Evolutionary conservation across 2,888 invertebrate species (phyloP), one percentile per base, ranked within the genome.

Genomic region (Megamerina dolium): DNA sequence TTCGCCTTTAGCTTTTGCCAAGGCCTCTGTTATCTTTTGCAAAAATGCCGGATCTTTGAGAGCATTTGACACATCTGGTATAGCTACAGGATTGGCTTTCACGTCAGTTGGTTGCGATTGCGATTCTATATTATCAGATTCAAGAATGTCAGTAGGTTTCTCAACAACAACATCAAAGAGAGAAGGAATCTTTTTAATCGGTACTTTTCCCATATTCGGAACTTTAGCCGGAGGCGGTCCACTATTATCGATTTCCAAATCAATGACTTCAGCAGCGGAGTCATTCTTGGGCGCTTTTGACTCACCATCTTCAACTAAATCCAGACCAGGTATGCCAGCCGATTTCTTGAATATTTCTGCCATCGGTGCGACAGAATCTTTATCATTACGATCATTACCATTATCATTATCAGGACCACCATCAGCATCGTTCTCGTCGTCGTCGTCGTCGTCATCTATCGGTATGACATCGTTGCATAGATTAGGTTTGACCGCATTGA

Each of bases 301-400:
- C 4, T 50, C 50, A 29, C 71, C 48, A 31, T 74, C 73, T 46
- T 52, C 60, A 4, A 83, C 80, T 46, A 85, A 74, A 74, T 86
- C 85, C 44, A 86, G 73, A 1, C 86, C 86, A 9, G 86, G 86
- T 59, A 86, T 86, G 31, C 79, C 81, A 30, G 58, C 65, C 10
- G 45, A 55, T 45, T 61, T 59, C 41, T 63, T 63, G 37, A 70
- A 64, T 4, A 70, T 58, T 30, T 59, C 63, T 10, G 57, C 52
- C 45, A 66, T 59, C 21, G 33, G 27, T 6, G 35, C 19, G 16
- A 23, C 3, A 4, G 13, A 12, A 27, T 32, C 27, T 12, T 17
- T 40, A 2, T 34, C 37, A n/a, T 26, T 31, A 14, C 46, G 50
- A 4, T 54, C 49, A 8, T 57, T 57, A 0, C 59, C 61, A 27